phyloP scores from a whole-genome alignment of 2,888 invertebrate genomes.

The Malthinus seriepunctatus region DNA sequence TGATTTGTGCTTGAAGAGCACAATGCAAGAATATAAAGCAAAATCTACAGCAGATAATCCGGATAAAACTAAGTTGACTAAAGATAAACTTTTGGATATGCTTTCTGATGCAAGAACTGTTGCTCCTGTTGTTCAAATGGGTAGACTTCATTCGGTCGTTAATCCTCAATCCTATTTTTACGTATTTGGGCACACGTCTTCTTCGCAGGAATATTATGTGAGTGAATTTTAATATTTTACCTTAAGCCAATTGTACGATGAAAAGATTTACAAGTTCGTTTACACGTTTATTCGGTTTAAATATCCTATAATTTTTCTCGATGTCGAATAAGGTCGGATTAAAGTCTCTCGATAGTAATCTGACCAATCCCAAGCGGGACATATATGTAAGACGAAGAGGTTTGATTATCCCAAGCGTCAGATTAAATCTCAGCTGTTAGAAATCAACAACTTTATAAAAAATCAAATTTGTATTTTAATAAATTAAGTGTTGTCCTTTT shows the following conservation, averaged over 20 bases:
- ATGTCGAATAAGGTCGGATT: constrained; percentile 24
- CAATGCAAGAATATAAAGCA: constrained; percentile 63
- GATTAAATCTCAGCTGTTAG: constrained; percentile 33
- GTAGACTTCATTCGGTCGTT: constrained; percentile 73
- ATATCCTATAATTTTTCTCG: constrained; percentile 40
- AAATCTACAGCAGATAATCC: constrained; percentile 34
- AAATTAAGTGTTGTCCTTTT: too few relatives aligned
- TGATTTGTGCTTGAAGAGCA: constrained; percentile 65
- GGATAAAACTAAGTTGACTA: constrained; percentile 43
- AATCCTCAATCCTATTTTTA: constrained; percentile 85
- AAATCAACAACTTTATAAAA: constrained; percentile 2
- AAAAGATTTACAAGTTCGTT: too few relatives aligned
- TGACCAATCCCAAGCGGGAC: constrained; percentile 37
- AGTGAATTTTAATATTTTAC: constrained; percentile 49
- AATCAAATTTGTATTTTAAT: background rate
- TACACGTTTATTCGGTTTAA: constrained; percentile 33
- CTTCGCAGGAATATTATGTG: constrained; percentile 78
- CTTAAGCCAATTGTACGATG: too few relatives aligned
- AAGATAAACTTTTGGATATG: constrained; percentile 83
- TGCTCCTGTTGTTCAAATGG: constrained; percentile 78
- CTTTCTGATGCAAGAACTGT: constrained; percentile 87
- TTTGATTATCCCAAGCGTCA: constrained; percentile 42
- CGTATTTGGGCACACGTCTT: constrained; percentile 83
- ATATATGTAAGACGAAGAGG: constrained; percentile 43
- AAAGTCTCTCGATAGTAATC: constrained; percentile 36